Base-by-base conservation (phyloP, 2,888 invertebrate genomes). In the Melinaea menophilus region DNA sequence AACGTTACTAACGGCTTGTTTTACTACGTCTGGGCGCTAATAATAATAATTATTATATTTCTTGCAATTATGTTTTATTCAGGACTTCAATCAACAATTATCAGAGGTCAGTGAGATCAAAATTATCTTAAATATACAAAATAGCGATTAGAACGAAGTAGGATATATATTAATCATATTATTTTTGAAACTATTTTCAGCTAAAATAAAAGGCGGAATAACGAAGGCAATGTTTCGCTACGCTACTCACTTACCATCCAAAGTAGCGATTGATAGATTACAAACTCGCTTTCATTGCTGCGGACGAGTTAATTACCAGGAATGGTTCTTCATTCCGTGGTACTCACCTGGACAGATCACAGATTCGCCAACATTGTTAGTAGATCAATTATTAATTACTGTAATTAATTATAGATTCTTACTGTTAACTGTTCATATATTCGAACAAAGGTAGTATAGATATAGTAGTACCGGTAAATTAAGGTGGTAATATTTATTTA, bases 241-340 rank as follows among this genome's bases (percentile, higher is more conserved):
- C 68, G 84, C 91, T 0, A 88, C 77, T 55, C 92, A 93, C 72
- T 81, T 92, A 2, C 79, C 86, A 0, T 88, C 89, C 2, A 93
- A 93, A 76, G 85, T 86, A 9, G 89, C 91, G 9, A 86, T 94
- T 61, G 93, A 94, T 73, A 81, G 88, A 37, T 74, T 94, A 69
- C 93, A 94, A 79, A 92, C 93, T 2, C 88, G 92, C 68, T 92
- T 93, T 71, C 92, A 92, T 64, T 94, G 94, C 76, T 94, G 93
- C 74, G 93, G 93, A 0, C 88, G 92, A 58, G 91, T 91, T 56
- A 88, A 84, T 69, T 93, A 91, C 71, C 87, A 91, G 65, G 93
- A 94, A 74, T 94, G 94, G 93, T 93, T 93, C 73, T 88, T 81
- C 62, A 91, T 93, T 63, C 86, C 90, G 1, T 93, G 94, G 93